A percentile compares a stretch with the other conserved stretches of the same genome.
Evolutionary conservation across 2,113 vertebrate species (phyloP).

Genomic region (Empidonax traillii): DNA sequence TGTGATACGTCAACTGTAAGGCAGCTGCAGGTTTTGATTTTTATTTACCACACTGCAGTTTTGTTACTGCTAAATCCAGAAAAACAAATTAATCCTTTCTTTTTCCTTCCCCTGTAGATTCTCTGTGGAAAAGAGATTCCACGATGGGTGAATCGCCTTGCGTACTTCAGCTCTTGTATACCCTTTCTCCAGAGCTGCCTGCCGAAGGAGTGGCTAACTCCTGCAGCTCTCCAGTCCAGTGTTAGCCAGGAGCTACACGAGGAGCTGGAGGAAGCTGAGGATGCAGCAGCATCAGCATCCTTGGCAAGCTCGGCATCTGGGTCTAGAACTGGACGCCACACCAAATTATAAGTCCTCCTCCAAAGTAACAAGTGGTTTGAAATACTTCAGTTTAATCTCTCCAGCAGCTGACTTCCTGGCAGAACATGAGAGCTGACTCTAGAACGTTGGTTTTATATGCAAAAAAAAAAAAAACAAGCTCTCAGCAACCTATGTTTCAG

Average conservation of each 20-base stretch:
- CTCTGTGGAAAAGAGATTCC: conserved; percentile 97
- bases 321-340: conserved; percentile 84
- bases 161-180: conserved; percentile 99
- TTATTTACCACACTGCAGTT: not conserved
- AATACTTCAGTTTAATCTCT: conserved; percentile 53
- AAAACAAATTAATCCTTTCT: not conserved
- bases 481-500: conserved; percentile 66
- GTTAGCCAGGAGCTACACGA: conserved; percentile 96
- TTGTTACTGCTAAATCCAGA: not conserved
- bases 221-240: conserved; percentile 95
- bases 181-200: conserved; percentile 98
- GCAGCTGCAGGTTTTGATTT: not conserved
- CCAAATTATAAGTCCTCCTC: conserved; percentile 82
- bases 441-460: conserved; percentile 69
- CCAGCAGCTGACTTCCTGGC: conserved; percentile 66
- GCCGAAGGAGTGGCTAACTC: conserved; percentile 98
- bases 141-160: conserved; percentile 97
- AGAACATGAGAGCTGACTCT: conserved; percentile 57
- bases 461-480: conserved; percentile 60
- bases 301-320: conserved; percentile 75
- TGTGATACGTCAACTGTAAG: not conserved
- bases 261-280: conserved; percentile 93
- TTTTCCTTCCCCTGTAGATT: conserved; percentile 74
- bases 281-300: conserved; percentile 85
- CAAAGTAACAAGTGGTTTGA: conserved; percentile 48